A percentile compares a stretch with the other conserved stretches of the same genome.
Evolutionary conservation across 1,140 invertebrate genomes (phyloP).

Genomic region (Mizuhopecten yessoensis): DNA sequence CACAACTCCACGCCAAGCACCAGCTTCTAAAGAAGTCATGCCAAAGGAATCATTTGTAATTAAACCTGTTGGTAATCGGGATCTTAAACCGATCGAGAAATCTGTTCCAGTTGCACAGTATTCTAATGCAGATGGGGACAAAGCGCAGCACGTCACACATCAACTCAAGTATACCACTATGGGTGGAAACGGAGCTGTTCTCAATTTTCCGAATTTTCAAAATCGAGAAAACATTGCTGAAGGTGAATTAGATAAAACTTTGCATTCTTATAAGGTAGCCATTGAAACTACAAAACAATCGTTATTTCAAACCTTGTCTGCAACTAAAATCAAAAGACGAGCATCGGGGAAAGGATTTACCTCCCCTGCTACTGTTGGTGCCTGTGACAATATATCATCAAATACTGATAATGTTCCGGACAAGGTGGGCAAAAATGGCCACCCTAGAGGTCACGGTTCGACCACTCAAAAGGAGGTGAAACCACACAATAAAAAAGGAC

Average conservation of each 20-base stretch:
- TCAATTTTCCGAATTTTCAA: conserved; percentile 29
- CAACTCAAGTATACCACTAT: conserved; percentile 51
- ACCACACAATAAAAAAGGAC: conserved; percentile 46
- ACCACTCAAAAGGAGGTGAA: conserved; percentile 52
- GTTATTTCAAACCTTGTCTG: conserved; percentile 65
- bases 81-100: conserved; percentile 73
- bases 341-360: conserved; percentile 57
- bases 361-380: conserved; percentile 58
- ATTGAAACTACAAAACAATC: conserved; percentile 66
- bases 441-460: conserved; percentile 13
- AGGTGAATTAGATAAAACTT: conserved; percentile 62
- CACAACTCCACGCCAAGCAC: conserved; percentile 43
- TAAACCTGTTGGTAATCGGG: conserved; percentile 60
- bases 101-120: neutral
- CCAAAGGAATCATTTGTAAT: conserved; percentile 64
- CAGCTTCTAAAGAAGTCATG: conserved; percentile 51
- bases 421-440: conserved; percentile 25
- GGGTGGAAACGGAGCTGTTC: conserved; percentile 45
- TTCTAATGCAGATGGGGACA: conserved; percentile 45
- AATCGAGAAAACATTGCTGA: neutral
- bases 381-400: conserved; percentile 57
- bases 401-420: neutral
- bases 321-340: conserved; percentile 65
- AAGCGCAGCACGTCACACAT: neutral
- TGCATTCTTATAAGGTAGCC: conserved; percentile 63